Evolutionary conservation across 2,113 vertebrate species (phyloP), one percentile per base, ranked within the genome.

Genomic region (Scomber japonicus): DNA sequence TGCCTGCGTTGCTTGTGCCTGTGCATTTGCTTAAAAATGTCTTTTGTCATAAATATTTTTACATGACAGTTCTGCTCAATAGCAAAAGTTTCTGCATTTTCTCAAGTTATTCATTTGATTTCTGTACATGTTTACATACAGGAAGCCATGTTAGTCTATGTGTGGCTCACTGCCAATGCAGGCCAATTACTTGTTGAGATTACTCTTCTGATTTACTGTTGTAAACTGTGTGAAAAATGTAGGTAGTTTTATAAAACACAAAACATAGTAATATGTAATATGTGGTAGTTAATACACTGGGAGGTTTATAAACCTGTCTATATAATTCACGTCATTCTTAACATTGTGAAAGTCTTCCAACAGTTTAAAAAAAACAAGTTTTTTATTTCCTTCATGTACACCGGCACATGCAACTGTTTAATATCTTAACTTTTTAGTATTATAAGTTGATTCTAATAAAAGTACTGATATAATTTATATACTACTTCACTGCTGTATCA

Each of bases 1-100:
- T 92, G 92, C 91, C 91, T 94, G 80, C 82, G 79, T 74, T 84
- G 84, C 85, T 77, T 45, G 87, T 93, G 89, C 75, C 89, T 89
- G 82, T 79, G 60, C 69, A 75, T 87, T 85, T 83, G 50, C 68
- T 84, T 75, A 75, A 73, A 88, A 63, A 10, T 54, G 19, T 62
- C 0, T 59, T 83, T 75, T 63, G 17, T 68, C 35, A 55, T 46
- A 31, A 51, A 69, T 17, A 81, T 5, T 15, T 56, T 65, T 11
- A 69, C 21, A 51, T 49, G 16, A 17, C 14, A 65, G 21, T 48
- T 75, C 0, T 48, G 79, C 15, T 65, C 1, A 51, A 9, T 17
- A 6, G 1, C 6, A 67, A 15, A 49, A 10, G 53, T 21, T 55
- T 21, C 53, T 11, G 64, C 64, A 66, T 50, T 15, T 27, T 65